Conservation (phyloP, 2,113 vertebrate genomes). For the Pygoscelis antarcticus region DNA sequence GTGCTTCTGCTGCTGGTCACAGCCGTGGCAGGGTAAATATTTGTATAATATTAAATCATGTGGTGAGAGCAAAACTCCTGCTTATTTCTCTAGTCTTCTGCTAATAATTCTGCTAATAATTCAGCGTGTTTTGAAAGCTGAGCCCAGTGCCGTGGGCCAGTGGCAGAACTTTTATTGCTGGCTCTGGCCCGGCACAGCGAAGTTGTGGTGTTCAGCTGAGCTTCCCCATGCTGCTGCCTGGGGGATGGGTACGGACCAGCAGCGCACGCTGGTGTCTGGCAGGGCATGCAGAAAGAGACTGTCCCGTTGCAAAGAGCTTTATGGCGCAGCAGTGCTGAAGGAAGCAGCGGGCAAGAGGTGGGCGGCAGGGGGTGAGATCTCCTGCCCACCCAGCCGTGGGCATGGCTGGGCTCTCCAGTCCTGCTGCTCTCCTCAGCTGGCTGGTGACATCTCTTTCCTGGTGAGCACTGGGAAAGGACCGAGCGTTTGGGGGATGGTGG, state of each 20-base stretch:
- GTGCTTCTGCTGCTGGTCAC: neutral
- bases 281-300: neutral
- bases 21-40: neutral
- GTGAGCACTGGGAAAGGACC: neutral
- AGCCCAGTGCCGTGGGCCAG: neutral
- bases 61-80: neutral
- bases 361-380: neutral
- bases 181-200: neutral
- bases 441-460: neutral
- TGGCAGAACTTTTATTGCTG: neutral
- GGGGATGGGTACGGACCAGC: fast-evolving
- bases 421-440: neutral
- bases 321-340: neutral
- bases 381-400: neutral
- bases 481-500: fast-evolving
- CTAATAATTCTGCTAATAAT: neutral
- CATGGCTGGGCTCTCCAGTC: neutral
- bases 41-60: neutral
- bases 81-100: neutral
- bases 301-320: neutral
- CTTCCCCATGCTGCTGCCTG: fast-evolving
- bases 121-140: neutral
- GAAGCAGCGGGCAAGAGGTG: neutral
- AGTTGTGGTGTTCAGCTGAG: neutral
- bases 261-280: fast-evolving